Conservation (phyloP, 2,113 vertebrate genomes). For the Drymodes brunneopygia region DNA sequence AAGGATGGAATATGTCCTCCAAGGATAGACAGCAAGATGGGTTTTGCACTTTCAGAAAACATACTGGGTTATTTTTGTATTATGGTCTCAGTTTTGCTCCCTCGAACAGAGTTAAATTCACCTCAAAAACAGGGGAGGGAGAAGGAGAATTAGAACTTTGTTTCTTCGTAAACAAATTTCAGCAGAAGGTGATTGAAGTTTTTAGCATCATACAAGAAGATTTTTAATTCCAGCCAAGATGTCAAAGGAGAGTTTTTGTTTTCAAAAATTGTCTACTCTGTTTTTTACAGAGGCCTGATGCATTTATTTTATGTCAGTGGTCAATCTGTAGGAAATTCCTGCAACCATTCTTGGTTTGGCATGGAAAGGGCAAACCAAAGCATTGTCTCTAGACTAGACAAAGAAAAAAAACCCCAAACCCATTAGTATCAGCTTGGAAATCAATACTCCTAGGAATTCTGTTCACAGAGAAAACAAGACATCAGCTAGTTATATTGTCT, state of each 20-base stretch:
- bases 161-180: background rate
- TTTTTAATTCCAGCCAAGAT: background rate
- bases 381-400: background rate
- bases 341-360: background rate
- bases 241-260: background rate
- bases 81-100: background rate
- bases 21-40: background rate
- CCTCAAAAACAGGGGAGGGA: background rate
- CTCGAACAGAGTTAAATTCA: background rate
- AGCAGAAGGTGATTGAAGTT: background rate
- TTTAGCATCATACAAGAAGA: background rate
- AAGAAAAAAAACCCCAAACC: background rate
- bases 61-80: background rate
- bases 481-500: background rate
- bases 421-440: background rate
- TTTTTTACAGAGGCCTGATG: background rate
- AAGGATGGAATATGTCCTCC: background rate
- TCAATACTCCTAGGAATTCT: background rate
- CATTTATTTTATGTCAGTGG: background rate
- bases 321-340: background rate
- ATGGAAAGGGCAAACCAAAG: background rate
- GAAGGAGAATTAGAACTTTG: background rate
- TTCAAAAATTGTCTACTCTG: background rate
- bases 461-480: background rate
- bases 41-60: background rate